These are phyloP conservation scores for Anastrepha ludens DNA, from an alignment of 1,140 invertebrate genomes.

Conservation along the genomic window DNA sequence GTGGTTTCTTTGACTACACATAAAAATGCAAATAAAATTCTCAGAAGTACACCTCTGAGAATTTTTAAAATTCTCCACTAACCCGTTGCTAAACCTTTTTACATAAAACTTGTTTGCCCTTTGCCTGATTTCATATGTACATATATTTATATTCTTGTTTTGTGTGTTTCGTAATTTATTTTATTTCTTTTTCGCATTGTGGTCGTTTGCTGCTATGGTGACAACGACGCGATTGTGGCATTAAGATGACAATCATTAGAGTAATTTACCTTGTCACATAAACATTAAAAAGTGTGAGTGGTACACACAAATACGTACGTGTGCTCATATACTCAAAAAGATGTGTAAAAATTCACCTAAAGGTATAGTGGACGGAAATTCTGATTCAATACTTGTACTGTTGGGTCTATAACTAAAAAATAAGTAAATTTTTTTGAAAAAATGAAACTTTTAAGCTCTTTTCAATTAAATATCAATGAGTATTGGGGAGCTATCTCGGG, in stretches of 20 bases:
- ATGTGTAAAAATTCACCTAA: too few species aligned
- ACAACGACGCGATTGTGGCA: conserved; percentile 6
- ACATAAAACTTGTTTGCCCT: background rate
- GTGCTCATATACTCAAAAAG: background rate
- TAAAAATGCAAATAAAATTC: conserved; percentile 54
- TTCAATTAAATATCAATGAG: too few species aligned
- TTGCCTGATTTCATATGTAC: background rate
- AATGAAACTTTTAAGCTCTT: too few species aligned
- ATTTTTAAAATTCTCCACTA: conserved; percentile 7
- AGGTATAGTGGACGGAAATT: too few species aligned
- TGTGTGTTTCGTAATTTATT: background rate
- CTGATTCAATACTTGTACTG: too few species aligned
- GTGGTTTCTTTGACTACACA: background rate
- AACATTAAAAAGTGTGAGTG: background rate
- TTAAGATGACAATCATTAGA: conserved; percentile 52
- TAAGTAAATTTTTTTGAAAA: too few species aligned
- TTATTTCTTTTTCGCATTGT: background rate
- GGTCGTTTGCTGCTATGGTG: background rate
- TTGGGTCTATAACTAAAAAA: too few species aligned
- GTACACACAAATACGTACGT: background rate
- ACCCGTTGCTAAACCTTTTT: background rate
- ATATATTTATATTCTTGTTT: background rate
- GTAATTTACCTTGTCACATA: conserved; percentile 28
- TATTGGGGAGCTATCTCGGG: too few species aligned
- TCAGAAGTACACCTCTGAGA: conserved; percentile 38